Base-by-base conservation (phyloP, 2,888 invertebrate species). In the Pandemis corylana region DNA sequence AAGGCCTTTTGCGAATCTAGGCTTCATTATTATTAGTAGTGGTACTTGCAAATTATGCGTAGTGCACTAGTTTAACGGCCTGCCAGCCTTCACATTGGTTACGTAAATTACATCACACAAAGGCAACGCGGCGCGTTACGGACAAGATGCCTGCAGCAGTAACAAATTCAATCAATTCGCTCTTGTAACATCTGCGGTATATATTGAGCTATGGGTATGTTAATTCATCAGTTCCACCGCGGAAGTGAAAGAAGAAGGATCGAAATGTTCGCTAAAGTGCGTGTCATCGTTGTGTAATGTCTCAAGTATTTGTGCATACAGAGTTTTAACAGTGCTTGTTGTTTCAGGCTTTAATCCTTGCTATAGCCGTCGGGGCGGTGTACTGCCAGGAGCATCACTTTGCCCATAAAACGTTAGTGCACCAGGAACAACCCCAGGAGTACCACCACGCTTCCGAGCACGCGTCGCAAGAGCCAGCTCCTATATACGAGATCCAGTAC, bases 131-230 rank as follows among this genome's bases (percentile, higher is more conserved):
- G 85, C 85, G 89, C 84, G 88, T 91, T 88, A 85, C 89, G 88
- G 90, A 89, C 90, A 89, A 87, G 90, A 89, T 87, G 90, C 90
- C 89, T 85, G 88, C 77, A 88, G 87, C 88, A 86, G 88, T 86
- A 86, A 85, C 87, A 89, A 91, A 92, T 90, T 89, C 91, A 91
- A 90, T 90, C 92, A 91, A 89, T 91, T 92, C 91, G 90, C 91
- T 92, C 93, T 89, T 92, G 93, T 93, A 91, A 92, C 94, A 90
- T 93, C 93, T 93, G 91, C 89, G 84, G 90, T 94, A 94, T 94
- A 94, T 94, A 94, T 93, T 93, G 91, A 90, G 92, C 89, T 92
- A 89, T 90, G 87, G 88, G 89, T 90, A 90, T 92, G 91, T 89
- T 90, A 91, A 92, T 92, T 90, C 92, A 93, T 87, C 94, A 94